Evolutionary conservation across 1,140 invertebrate species (phyloP), one percentile per base, ranked within the genome.

Genomic region (Drosophila lacertosa): DNA sequence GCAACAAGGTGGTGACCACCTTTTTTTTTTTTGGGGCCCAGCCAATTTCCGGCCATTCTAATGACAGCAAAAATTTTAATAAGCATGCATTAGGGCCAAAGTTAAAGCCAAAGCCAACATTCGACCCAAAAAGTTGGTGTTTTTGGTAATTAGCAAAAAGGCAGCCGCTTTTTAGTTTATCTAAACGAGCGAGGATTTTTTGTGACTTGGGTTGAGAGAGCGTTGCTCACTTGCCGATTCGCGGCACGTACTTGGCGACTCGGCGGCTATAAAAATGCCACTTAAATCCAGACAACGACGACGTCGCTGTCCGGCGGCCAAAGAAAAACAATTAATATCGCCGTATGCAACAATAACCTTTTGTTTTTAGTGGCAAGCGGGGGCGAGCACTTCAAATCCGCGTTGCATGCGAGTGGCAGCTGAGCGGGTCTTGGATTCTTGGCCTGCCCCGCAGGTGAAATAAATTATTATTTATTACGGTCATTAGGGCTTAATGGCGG

Each of bases 381-480:
- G 35, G 20, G 39, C 2, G 13, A n/a, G 39, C 55, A 76, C 59
- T 63, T 71, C 54, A 76, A 80, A 72, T 76, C 59, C 63, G 32
- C 66, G 50, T 81, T 81, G 59, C 54, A 79, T 75, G 75, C 47
- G 62, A 53, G n/a, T 39, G 44, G 18, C 26, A 4, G 33, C n/a
- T 0, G 45, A 4, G 9, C 9, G 32, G 59, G n/a, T n/a, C n/a
- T n/a, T 10, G 37, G 65, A 42, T 54, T 64, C 47, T 54, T 59
- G 16, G 58, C 50, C 51, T 81, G 63, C 69, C 81, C 81, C 86
- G 82, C 82, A 88, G 82, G 82, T 88, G 76, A 88, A 88, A 88
- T 88, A 88, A 88, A 88, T 88, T 88, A 88, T 88, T 88, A 88
- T 86, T 86, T 88, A 86, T 86, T 88, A 88, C 82, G 82, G 82